A percentile compares a stretch with the other conserved stretches of the same genome.
Evolutionary conservation across 2,888 invertebrate species (phyloP).

Genomic region (Cheilosia urbana): DNA sequence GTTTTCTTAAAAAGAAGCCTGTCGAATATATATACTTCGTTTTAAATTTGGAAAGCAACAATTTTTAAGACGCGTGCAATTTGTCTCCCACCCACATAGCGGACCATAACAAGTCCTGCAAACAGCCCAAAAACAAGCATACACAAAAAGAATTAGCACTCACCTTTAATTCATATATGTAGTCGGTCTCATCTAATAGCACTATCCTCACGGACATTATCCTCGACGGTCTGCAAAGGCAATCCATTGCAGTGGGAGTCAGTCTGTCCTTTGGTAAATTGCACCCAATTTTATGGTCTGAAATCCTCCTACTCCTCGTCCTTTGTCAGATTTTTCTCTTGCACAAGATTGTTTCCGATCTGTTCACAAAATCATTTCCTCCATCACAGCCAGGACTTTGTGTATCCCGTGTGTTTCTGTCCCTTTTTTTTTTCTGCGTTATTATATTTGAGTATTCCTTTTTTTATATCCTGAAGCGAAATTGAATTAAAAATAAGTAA

Average conservation of each 20-base stretch:
- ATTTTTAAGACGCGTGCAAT: too few species aligned
- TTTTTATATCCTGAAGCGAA: slow-evolving; percentile 62
- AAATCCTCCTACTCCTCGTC: background rate
- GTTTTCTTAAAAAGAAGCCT: too few species aligned
- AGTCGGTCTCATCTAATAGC: slow-evolving; percentile 94
- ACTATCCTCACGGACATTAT: slow-evolving; percentile 89
- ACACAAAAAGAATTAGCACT: slow-evolving; percentile 78
- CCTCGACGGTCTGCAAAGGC: slow-evolving; percentile 83
- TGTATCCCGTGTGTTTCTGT: slow-evolving; percentile 3
- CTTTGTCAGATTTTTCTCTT: slow-evolving; percentile 29
- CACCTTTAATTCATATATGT: slow-evolving; percentile 95
- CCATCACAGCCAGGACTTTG: slow-evolving; percentile 43
- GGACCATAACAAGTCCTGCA: too few species aligned
- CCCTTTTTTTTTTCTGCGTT: background rate
- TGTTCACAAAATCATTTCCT: slow-evolving; percentile 42
- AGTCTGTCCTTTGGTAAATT: slow-evolving; percentile 34
- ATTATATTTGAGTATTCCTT: background rate
- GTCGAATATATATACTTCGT: too few species aligned
- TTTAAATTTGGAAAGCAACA: too few species aligned
- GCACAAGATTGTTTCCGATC: background rate
- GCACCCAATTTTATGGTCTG: slow-evolving; percentile 46
- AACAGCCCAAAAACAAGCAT: background rate
- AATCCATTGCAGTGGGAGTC: slow-evolving; percentile 80
- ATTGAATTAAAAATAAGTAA: slow-evolving; percentile 56
- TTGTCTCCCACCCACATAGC: too few species aligned